These are phyloP conservation scores for Anas flavirostris DNA, from an alignment of 2,797 vertebrate species.

Conservation along the genomic window DNA sequence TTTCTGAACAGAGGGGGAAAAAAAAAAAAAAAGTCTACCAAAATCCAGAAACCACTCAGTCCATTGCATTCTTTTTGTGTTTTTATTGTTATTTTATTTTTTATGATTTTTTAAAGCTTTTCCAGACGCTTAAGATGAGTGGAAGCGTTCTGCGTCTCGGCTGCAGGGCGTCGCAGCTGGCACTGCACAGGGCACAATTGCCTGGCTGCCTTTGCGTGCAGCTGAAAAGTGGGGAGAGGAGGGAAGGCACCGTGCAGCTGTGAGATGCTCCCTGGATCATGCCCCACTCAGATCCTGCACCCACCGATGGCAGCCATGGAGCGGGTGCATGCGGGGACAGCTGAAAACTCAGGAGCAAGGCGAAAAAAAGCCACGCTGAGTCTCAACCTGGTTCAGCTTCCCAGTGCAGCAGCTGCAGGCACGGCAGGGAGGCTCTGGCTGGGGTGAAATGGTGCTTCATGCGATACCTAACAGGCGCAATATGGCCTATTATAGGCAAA, in stretches of 20 bases:
- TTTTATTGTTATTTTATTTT: background rate
- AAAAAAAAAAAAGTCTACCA: background rate
- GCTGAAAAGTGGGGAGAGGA: background rate
- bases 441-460: conserved; percentile 61
- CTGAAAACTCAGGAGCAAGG: conserved; percentile 40
- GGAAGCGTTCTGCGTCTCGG: background rate
- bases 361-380: background rate
- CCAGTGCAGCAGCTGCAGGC: background rate
- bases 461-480: background rate
- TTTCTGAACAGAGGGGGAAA: background rate
- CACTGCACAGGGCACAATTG: background rate
- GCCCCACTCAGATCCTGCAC: background rate
- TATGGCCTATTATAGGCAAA: conserved; percentile 20
- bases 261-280: background rate
- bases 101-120: background rate
- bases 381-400: background rate
- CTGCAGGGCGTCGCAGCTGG: background rate
- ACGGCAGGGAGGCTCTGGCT: background rate
- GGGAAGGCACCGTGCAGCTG: background rate
- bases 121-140: background rate
- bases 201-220: rapidly evolving
- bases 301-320: background rate
- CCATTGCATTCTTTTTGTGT: background rate
- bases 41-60: background rate
- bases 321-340: background rate